Conservation (phyloP, 2,113 vertebrate genomes). For the Lasiurus cinereus region DNA sequence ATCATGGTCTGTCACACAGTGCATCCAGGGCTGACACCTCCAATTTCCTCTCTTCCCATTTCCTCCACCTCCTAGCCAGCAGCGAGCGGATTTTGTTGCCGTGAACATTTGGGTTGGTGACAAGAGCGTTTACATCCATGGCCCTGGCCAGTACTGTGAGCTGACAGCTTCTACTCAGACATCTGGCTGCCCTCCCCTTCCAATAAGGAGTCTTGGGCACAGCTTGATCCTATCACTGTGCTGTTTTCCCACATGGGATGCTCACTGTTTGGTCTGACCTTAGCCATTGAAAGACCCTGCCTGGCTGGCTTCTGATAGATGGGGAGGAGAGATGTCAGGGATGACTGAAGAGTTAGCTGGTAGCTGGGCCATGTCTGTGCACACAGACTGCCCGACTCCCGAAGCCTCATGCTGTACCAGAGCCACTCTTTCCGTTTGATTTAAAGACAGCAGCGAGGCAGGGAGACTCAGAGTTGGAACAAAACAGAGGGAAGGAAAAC, state of each 20-base stretch:
- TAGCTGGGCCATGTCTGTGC: conserved; percentile 75
- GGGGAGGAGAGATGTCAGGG: conserved; percentile 76
- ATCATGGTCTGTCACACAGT: neutral
- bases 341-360: conserved; percentile 77
- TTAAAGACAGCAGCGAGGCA: conserved; percentile 76
- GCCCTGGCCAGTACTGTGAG: conserved; percentile 82
- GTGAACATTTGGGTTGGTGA: conserved; percentile 79
- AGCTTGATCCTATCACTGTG: conserved; percentile 82
- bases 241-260: conserved; percentile 85
- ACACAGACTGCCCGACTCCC: conserved; percentile 54
- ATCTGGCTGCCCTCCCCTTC: conserved; percentile 85
- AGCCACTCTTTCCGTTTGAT: conserved; percentile 69
- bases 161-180: conserved; percentile 83
- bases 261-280: conserved; percentile 75
- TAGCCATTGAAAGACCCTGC: conserved; percentile 62
- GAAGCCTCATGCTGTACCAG: conserved; percentile 76
- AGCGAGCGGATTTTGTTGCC: conserved; percentile 67
- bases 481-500: conserved; percentile 71
- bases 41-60: conserved; percentile 71
- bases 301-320: conserved; percentile 72
- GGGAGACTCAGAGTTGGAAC: conserved; percentile 61
- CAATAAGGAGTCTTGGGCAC: conserved; percentile 79
- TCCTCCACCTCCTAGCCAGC: conserved; percentile 67
- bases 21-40: neutral
- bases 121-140: conserved; percentile 82